Evolutionary conservation across 2,888 invertebrate species (phyloP).

Genomic region (Tenthredo mesomela): DNA sequence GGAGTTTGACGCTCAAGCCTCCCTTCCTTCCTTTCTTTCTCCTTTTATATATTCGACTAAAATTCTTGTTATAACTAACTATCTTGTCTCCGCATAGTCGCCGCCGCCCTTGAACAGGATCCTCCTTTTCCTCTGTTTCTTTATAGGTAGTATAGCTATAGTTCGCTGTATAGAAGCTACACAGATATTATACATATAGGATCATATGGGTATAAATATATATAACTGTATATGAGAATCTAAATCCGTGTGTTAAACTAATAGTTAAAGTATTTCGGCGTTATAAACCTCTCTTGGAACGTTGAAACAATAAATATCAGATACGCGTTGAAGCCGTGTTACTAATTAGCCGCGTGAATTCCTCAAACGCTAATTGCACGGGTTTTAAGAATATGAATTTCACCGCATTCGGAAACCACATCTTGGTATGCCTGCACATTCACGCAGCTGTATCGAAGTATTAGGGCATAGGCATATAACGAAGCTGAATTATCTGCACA

Average conservation of each 20-base stretch:
- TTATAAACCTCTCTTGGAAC: background rate
- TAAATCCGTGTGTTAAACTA: background rate
- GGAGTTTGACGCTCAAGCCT: constrained; percentile 59
- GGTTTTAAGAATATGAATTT: constrained; percentile 14
- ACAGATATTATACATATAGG: too few species aligned
- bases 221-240: background rate
- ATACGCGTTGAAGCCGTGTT: constrained; percentile 26
- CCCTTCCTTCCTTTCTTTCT: constrained; percentile 15
- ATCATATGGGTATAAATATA: too few species aligned
- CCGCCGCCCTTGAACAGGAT: background rate
- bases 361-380: constrained; percentile 23
- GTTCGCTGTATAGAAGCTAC: too few species aligned
- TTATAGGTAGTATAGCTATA: too few species aligned
- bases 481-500: too few species aligned
- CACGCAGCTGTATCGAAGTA: background rate
- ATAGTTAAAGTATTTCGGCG: background rate
- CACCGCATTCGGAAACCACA: background rate
- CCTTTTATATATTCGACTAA: background rate
- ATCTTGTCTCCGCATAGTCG: background rate
- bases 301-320: constrained; percentile 25
- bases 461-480: background rate
- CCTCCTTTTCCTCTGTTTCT: background rate
- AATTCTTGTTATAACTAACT: constrained; percentile 2
- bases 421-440: background rate
- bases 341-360: constrained; percentile 45